A percentile compares a stretch with the other conserved stretches of the same genome.
These are phyloP conservation scores for Lingula anatina DNA, from an alignment of 2,888 invertebrate genomes.

Conservation along the genomic window DNA sequence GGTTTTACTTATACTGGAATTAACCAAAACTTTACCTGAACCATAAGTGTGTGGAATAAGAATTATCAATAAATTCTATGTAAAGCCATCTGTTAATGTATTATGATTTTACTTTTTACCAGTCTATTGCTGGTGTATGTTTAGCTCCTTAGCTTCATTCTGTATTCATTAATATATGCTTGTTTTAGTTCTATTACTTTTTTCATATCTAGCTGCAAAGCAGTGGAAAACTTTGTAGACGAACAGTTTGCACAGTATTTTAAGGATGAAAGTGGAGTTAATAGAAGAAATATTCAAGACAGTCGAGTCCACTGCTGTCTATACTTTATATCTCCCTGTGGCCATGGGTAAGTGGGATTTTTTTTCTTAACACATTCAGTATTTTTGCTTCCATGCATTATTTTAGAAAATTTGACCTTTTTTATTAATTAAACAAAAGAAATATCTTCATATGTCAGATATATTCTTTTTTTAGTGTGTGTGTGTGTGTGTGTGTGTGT, in stretches of 20 bases:
- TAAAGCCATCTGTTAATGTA: too few species aligned
- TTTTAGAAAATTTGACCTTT: too few species aligned
- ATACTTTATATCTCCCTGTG: conserved; percentile 95
- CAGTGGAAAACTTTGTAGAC: conserved; percentile 86
- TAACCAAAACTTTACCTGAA: too few species aligned
- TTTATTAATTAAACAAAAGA: too few species aligned
- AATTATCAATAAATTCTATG: too few species aligned
- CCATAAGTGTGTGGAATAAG: too few species aligned
- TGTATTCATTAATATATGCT: neutral
- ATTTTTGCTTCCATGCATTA: too few species aligned
- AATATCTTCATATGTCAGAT: too few species aligned
- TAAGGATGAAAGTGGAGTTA: conserved; percentile 52
- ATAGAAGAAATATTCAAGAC: conserved; percentile 67
- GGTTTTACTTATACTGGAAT: too few species aligned
- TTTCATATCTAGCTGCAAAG: conserved; percentile 68
- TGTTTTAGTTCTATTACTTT: neutral
- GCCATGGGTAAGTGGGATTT: conserved; percentile 73
- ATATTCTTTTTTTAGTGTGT: too few species aligned
- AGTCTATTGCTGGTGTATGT: neutral
- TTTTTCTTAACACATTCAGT: neutral
- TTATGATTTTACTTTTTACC: too few species aligned
- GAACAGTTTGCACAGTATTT: conserved; percentile 68
- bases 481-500: too few species aligned
- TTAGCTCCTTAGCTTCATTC: neutral
- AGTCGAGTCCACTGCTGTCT: conserved; percentile 58